Conservation (phyloP, 2,888 invertebrate species). For the Aphrophora alni region DNA sequence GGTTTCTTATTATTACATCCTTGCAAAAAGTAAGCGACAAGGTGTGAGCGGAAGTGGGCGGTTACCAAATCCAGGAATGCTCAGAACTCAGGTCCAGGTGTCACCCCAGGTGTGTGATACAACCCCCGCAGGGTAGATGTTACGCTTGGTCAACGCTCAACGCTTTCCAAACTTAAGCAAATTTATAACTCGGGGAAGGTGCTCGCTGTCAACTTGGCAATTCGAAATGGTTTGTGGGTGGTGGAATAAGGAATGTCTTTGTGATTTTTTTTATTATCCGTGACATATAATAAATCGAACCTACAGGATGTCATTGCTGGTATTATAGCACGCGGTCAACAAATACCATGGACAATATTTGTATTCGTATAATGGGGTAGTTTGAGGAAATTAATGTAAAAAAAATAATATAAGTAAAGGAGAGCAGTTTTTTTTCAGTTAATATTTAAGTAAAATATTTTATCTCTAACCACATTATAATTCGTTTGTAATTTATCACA, state of each 20-base stretch:
- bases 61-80: background rate
- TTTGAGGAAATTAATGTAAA: no score
- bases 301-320: background rate
- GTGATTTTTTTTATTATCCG: background rate
- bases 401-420: no score
- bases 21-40: background rate
- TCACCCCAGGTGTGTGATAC: background rate
- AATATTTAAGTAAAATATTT: no score
- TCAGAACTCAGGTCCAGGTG: background rate
- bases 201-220: background rate
- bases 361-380: no score
- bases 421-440: no score
- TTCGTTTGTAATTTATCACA: no score
- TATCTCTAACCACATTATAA: no score
- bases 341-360: background rate
- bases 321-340: background rate
- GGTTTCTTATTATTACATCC: no score
- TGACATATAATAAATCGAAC: background rate
- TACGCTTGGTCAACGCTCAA: background rate
- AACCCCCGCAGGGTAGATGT: background rate
- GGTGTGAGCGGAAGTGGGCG: background rate
- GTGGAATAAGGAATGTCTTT: background rate
- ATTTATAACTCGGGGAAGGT: background rate
- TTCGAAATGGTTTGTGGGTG: constrained; percentile 3
- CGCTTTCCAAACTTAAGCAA: background rate